Base-by-base conservation (phyloP, 2,888 invertebrate genomes). In the Junonia oenone region DNA sequence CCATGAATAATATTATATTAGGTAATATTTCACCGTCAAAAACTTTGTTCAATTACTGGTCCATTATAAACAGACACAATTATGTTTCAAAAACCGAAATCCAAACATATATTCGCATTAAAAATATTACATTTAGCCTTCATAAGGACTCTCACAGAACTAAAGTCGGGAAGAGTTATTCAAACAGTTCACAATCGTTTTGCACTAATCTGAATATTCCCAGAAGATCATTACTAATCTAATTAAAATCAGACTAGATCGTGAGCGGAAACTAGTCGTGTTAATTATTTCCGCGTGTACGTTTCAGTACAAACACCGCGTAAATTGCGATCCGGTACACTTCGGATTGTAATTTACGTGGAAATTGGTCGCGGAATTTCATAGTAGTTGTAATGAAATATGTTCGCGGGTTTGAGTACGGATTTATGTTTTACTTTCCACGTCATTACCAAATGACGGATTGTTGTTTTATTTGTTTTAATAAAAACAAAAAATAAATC, bases 221-320 rank as follows among this genome's bases (percentile, higher is more conserved):
- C 19, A 6, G 38, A 40, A n/a, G 38, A 38, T 38, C 15, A 50
- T 50, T 11, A 11, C 5, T n/a, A 29, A 35, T 17, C 33, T 29
- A 49, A 55, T 55, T 55, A 55, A 50, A 50, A 29, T n/a, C 37
- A 17, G 15, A n/a, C 45, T 37, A 29, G 45, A 22, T 37, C 50
- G 15, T 11, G 29, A 14, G 22, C 56, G 46, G 27, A 38, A 26
- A 48, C 51, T 50, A 45, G 33, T 59, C 35, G 9, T 50, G 57
- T 56, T 62, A 63, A 64, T 62, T 65, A 65, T 62, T 60, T 59
- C 35, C 55, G 46, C 50, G 55, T 40, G 45, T 59, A 55, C 59
- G 54, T 65, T 65, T 59, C 63, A 61, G 60, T 62, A 61, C 52
- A 57, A 61, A 61, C 57, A 59, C 40, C 29, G 55, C 43, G 58